Evolutionary conservation across 2,888 invertebrate genomes (phyloP), one percentile per base, ranked within the genome.

Genomic region (Drosophila melanosoma): DNA sequence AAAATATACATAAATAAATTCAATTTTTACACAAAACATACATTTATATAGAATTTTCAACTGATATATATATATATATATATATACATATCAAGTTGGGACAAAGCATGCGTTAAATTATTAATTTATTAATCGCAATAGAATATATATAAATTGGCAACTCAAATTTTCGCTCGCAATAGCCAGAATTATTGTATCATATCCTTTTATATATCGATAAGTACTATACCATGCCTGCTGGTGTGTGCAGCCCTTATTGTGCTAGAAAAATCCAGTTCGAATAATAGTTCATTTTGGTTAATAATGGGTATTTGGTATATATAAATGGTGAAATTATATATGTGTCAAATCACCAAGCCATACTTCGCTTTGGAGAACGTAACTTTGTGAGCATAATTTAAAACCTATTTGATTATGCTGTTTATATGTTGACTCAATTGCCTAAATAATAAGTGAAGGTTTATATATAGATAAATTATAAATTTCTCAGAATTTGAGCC

Each of bases 81-180:
- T 35, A 15, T 12, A n/a, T n/a, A n/a, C n/a, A n/a, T n/a, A n/a
- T n/a, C 3, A 54, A 40, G 26, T 33, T 38, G 0, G 6, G 0
- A 20, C 26, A 33, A 11, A 57, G 57, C 29, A 67, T 57, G 51
- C 51, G 23, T 0, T 5, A 3, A 48, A 36, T 32, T 49, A 11
- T 15, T 32, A 10, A 42, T 56, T 29, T 42, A 17, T 11, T 26
- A 6, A 26, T 32, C n/a, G 12, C 17, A 29, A 35, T 38, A 29
- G 11, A 15, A 15, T 26, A 66, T 29, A 36, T 32, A 12, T 29
- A 48, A 35, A 33, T 26, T 32, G 20, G 4, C 33, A 11, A 51
- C 29, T 49, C 23, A 57, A 67, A 68, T 51, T 67, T 51, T 40
- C 56, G 56, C 67, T 56, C 54, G n/a, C 38, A 67, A 35, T 20